Conservation (phyloP, 1,140 invertebrate genomes). For the Zaprionus lachaisei region DNA sequence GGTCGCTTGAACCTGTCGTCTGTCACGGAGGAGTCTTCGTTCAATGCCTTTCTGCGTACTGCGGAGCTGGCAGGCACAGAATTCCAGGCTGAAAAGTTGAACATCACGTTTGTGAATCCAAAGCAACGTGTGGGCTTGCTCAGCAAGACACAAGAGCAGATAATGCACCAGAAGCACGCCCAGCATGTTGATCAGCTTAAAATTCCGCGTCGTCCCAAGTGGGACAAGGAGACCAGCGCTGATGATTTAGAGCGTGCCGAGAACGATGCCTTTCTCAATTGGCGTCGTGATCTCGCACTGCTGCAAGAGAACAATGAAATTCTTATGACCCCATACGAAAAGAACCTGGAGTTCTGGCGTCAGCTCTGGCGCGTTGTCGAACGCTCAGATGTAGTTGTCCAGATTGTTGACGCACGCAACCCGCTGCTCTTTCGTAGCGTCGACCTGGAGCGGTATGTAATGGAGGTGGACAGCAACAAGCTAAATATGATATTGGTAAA, state of each 20-base stretch:
- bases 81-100: slow-evolving; percentile 95
- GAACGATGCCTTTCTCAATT: slow-evolving; percentile 93
- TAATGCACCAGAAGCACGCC: slow-evolving; percentile 87
- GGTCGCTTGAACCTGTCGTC: slow-evolving; percentile 95
- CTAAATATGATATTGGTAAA: slow-evolving; percentile 95
- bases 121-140: slow-evolving; percentile 87
- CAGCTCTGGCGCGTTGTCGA: slow-evolving; percentile 99
- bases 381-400: slow-evolving; percentile 96
- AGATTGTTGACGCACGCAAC: slow-evolving; percentile 98
- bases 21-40: slow-evolving; percentile 97
- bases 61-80: slow-evolving; percentile 97
- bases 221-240: slow-evolving; percentile 90
- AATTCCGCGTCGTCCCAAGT: slow-evolving; percentile 94
- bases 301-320: slow-evolving; percentile 93
- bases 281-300: slow-evolving; percentile 92
- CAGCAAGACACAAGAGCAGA: slow-evolving; percentile 87
- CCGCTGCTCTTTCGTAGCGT: slow-evolving; percentile 96
- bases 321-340: slow-evolving; percentile 97
- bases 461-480: slow-evolving; percentile 92
- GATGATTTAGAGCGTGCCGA: slow-evolving; percentile 92
- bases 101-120: slow-evolving; percentile 87
- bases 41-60: slow-evolving; percentile 97
- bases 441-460: slow-evolving; percentile 97
- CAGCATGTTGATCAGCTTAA: slow-evolving; percentile 88
- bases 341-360: slow-evolving; percentile 99